Conservation (phyloP, 2,888 invertebrate species). For the Panopea generosa region DNA sequence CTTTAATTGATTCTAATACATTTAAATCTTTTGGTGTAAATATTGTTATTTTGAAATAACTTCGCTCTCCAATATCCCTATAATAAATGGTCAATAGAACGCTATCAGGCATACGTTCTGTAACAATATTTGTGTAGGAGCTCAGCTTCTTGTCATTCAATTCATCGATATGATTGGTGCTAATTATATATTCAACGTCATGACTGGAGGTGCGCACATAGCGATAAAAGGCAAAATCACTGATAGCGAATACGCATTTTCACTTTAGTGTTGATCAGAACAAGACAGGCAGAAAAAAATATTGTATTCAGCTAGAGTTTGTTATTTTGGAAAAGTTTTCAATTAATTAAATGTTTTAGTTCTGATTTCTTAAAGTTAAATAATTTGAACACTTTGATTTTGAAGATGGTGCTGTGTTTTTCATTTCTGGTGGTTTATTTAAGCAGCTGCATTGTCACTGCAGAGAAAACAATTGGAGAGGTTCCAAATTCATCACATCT, state of each 20-base stretch:
- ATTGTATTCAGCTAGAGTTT: neutral
- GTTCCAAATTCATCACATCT: constrained; percentile 3
- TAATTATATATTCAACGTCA: constrained; percentile 56
- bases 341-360: neutral
- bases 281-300: too few species aligned
- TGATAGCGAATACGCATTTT: constrained; percentile 14
- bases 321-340: neutral
- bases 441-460: neutral
- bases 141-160: neutral
- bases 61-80: constrained; percentile 8
- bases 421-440: neutral
- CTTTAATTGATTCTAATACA: constrained; percentile 1
- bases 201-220: constrained; percentile 23
- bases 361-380: too few species aligned
- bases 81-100: constrained; percentile 23
- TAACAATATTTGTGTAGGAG: constrained; percentile 20
- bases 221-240: constrained; percentile 39
- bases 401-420: neutral
- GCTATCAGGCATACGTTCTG: constrained; percentile 21
- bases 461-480: neutral
- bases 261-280: neutral
- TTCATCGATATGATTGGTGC: constrained; percentile 14
- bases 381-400: neutral
- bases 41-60: constrained; percentile 2
- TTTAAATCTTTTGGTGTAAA: constrained; percentile 12